Base-by-base conservation (phyloP, 2,888 invertebrate genomes). In the Petrophora chlorosata region DNA sequence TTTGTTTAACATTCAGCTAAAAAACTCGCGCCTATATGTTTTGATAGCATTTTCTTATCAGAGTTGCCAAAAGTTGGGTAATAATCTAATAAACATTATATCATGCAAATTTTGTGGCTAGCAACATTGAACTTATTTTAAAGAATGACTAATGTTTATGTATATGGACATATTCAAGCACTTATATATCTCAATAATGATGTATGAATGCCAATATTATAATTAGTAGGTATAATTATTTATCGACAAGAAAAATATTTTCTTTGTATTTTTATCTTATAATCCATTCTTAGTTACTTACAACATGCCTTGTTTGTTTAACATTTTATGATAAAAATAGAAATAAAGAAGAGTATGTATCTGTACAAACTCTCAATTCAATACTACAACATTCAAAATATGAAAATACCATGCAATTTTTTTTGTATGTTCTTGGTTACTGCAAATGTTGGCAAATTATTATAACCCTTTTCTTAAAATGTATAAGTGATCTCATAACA, bases 61-160 rank as follows among this genome's bases (percentile, higher is more conserved):
- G 70, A 81, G 71, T 77, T 74, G 70, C 75, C 72, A 74, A 51
- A 56, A 44, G 40, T 48, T 33, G 12, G 16, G 15, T 42, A 56
- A 48, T 43, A 52, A 59, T 40, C 46, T 41, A 28, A 39, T 40
- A n/a, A n/a, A n/a, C 32, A 3, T 3, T 23, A 23, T n/a, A 17
- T 25, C 13, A 32, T 23, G 13, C 5, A 30, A 39, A 50, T 50
- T 58, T 61, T 43, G 13, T 12, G 17, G 35, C 63, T 79, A 72
- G 76, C 79, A 82, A 80, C 72, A 70, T 69, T 63, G 5, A 10
- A 41, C 28, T 35, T 36, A 22, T 22, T 30, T 10, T 7, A 22
- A 29, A 14, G 8, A 17, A 44, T 36, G 19, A 12, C 3, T 16
- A 22, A 29, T 36, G 8, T 17, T 14, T 15, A 29, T 10, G 14